phyloP scores from a whole-genome alignment of 2,797 vertebrate species.

The Delichon dasypus region DNA sequence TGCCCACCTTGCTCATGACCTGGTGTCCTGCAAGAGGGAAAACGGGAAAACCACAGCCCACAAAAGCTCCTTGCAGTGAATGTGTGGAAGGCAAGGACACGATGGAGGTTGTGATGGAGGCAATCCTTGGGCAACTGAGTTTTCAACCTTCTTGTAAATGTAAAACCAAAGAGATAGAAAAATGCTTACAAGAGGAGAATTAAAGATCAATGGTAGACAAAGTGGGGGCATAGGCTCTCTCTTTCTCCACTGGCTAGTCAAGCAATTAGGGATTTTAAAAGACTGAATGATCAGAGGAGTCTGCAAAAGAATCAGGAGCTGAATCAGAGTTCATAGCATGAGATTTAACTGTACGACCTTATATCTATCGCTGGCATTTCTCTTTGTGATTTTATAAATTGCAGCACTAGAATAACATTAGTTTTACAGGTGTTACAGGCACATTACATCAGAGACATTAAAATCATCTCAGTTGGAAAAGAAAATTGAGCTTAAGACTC shows the following conservation, averaged over 20 bases:
- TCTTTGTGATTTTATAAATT: conserved; percentile 4
- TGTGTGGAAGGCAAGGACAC: not conserved
- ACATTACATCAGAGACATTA: not conserved
- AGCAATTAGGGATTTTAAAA: not conserved
- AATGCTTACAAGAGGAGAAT: not conserved
- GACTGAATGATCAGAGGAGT: not conserved
- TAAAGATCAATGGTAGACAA: not conserved
- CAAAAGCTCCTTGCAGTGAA: not conserved
- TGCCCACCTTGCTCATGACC: not conserved
- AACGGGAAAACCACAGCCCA: not conserved
- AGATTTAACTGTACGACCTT: not conserved
- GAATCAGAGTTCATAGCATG: not conserved
- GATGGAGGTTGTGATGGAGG: rapidly evolving
- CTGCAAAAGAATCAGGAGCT: not conserved
- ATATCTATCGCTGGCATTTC: not conserved
- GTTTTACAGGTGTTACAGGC: not conserved
- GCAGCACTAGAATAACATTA: not conserved
- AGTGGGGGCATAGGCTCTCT: rapidly evolving
- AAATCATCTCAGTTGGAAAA: not conserved
- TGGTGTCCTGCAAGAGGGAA: not conserved
- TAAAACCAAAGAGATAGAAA: not conserved
- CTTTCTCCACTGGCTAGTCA: not conserved
- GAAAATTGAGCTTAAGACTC: not conserved
- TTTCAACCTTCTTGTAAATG: not conserved
- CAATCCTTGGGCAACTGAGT: not conserved